phyloP scores from a whole-genome alignment of 2,113 vertebrate genomes.

The Barnardius zonarius region DNA sequence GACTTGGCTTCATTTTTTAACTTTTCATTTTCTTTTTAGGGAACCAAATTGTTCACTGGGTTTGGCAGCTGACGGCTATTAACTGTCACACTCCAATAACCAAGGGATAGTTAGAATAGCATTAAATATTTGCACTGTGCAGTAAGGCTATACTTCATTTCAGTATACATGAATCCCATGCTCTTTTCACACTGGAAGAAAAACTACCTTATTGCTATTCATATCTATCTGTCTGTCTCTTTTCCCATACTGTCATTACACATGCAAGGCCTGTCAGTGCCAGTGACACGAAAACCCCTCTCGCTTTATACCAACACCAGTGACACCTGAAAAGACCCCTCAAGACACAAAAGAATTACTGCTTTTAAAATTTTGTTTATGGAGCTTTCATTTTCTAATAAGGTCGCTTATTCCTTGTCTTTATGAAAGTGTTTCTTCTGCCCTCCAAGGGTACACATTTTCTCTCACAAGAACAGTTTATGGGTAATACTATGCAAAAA shows the following conservation, averaged over 20 bases:
- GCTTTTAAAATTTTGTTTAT: neutral
- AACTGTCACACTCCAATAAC: slow-evolving; percentile 68
- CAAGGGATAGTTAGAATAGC: slow-evolving; percentile 59
- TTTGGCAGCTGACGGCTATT: slow-evolving; percentile 67
- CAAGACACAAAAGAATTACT: neutral
- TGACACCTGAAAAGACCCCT: neutral
- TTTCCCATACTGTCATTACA: slow-evolving; percentile 38
- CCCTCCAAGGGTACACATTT: neutral
- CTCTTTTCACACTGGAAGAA: slow-evolving; percentile 47
- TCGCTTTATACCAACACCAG: slow-evolving; percentile 5
- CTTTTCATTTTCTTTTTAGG: slow-evolving; percentile 57
- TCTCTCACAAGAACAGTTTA: neutral
- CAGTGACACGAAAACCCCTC: slow-evolving; percentile 10
- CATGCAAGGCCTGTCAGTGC: slow-evolving; percentile 49
- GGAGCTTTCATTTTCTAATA: neutral
- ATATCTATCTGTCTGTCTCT: slow-evolving; percentile 48
- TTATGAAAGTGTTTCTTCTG: neutral
- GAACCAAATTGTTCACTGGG: slow-evolving; percentile 12
- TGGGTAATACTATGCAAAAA: neutral
- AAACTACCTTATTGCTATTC: slow-evolving; percentile 61
- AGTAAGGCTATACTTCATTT: slow-evolving; percentile 55
- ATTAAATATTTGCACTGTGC: slow-evolving; percentile 69
- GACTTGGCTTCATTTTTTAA: slow-evolving; percentile 66
- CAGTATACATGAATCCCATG: slow-evolving; percentile 28
- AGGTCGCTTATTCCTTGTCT: neutral